Evolutionary conservation across 2,113 vertebrate genomes (phyloP), one percentile per base, ranked within the genome.

Genomic region (Syrmaticus mikado): DNA sequence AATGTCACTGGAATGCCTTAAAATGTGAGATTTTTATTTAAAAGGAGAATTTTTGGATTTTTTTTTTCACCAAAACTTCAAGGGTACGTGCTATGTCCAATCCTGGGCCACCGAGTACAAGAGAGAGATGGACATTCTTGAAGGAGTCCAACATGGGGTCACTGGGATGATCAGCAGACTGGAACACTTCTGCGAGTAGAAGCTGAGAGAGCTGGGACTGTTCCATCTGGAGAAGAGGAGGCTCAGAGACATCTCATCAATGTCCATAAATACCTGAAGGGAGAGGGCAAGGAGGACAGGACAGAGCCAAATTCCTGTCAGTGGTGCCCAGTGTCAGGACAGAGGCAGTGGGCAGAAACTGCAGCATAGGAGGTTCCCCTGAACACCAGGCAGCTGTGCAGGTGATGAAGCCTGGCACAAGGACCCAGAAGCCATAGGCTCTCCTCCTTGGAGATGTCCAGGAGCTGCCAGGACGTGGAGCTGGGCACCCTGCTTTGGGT

Each of bases 1-100:
- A 34, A 41, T 0, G 0, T 41, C 62, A 70, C 8, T 12, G 57
- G 11, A 62, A 15, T 18, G 41, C 2, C 25, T 70, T 60, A 21
- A 85, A 84, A 62, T 71, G 8, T 34, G 19, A 85, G 22, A 48
- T 68, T 58, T 75, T 36, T 13, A 8, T 66, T 71, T 11, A 15
- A 67, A 77, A 74, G 0, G 1, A 27, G 14, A 24, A 58, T 58
- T 11, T 50, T 11, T 15, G 20, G 3, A 2, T 6, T 25, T 64
- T 7, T 30, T 30, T 30, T 28, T 30, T 32, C 16, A 6, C 6
- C 0, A 20, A 30, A 64, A 57, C 1, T 34, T 72, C 8, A 46
- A 27, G 10, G 18, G 4, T 46, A 32, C 38, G 2, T 27, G 30
- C 11, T 17, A 15, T 4, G 13, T 55, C 27, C 10, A 11, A 22